Percentiles rank a stretch among this genome's conserved stretches.
These are phyloP conservation scores for Eupithecia insigniata DNA, from an alignment of 2,888 invertebrate species.

Conservation along the genomic window DNA sequence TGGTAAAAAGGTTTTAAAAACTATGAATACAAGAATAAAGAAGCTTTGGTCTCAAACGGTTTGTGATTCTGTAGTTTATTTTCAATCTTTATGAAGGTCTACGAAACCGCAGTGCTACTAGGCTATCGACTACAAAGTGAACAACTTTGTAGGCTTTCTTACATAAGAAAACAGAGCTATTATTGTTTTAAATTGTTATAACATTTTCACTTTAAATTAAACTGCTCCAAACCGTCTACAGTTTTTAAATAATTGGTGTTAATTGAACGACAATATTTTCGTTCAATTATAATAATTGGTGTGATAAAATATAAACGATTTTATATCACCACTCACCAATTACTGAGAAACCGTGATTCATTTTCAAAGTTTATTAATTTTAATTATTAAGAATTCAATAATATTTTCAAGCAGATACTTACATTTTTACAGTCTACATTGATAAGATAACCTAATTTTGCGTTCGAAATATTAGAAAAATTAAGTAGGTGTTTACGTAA, in stretches of 20 bases:
- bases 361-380: no score
- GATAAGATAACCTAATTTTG: no score
- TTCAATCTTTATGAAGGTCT: neutral
- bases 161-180: neutral
- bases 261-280: slow-evolving; percentile 31
- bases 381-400: neutral
- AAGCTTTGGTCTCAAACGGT: neutral
- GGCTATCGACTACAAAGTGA: neutral
- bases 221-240: neutral
- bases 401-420: neutral
- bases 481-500: no score
- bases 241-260: neutral
- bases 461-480: no score
- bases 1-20: neutral
- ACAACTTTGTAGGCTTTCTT: neutral
- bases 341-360: neutral
- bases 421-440: no score
- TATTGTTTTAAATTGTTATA: neutral
- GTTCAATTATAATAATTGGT: slow-evolving; percentile 36
- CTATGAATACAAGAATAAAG: neutral
- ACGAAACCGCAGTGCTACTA: neutral
- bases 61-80: neutral
- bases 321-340: slow-evolving; percentile 13
- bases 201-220: neutral
- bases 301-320: slow-evolving; percentile 16